phyloP scores from a whole-genome alignment of 2,113 vertebrate species.

The Silurus glanis region DNA sequence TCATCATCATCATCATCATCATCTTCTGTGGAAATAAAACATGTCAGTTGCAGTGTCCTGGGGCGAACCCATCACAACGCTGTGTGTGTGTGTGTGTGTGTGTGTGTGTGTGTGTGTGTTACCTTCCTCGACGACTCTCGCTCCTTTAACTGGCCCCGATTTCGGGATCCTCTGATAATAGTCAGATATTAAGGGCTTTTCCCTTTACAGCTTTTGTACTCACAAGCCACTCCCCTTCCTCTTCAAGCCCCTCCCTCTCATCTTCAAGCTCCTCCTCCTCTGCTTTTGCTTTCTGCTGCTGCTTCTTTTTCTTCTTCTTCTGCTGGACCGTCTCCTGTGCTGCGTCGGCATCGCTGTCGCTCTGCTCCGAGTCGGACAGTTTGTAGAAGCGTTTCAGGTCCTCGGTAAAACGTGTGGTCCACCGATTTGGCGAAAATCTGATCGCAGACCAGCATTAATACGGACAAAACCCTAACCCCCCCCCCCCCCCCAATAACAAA shows the following conservation, averaged over 20 bases:
- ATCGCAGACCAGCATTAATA: too few species aligned
- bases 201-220: slow-evolving; percentile 26
- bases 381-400: slow-evolving; percentile 92
- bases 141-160: slow-evolving; percentile 34
- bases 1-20: slow-evolving; percentile 42
- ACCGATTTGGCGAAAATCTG: too few species aligned
- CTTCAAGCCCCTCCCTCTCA: slow-evolving; percentile 45
- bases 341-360: slow-evolving; percentile 61
- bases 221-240: slow-evolving; percentile 8
- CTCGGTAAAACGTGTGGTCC: too few species aligned
- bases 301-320: slow-evolving; percentile 39
- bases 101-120: slow-evolving; percentile 23
- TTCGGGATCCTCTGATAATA: neutral
- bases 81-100: neutral
- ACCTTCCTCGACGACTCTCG: slow-evolving; percentile 50
- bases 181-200: neutral
- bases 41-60: neutral
- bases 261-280: slow-evolving; percentile 45
- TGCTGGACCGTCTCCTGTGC: slow-evolving; percentile 5
- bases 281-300: slow-evolving; percentile 49
- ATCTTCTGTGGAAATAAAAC: slow-evolving; percentile 48
- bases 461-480: too few species aligned
- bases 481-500: too few species aligned
- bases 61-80: neutral
- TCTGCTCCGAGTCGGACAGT: slow-evolving; percentile 81